A percentile compares a stretch with the other conserved stretches of the same genome.
phyloP scores from a whole-genome alignment of 2,888 invertebrate genomes.

The Microchrysa polita region DNA sequence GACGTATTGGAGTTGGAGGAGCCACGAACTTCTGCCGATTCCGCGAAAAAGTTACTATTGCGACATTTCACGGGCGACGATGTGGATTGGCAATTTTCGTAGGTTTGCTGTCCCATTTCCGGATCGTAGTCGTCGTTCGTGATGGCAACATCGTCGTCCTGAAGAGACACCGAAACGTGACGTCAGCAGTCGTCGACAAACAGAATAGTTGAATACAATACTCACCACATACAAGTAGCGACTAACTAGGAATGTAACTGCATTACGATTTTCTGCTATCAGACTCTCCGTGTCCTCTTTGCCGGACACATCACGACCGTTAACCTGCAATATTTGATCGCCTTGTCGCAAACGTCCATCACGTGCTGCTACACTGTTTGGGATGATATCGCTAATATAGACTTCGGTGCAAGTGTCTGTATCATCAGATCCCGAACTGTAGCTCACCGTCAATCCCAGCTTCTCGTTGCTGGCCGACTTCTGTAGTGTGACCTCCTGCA shows the following conservation, averaged over 20 bases:
- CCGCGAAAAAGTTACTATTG: neutral
- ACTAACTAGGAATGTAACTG: slow-evolving; percentile 68
- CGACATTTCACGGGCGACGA: neutral
- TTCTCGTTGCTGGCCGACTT: slow-evolving; percentile 70
- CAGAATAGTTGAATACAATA: neutral
- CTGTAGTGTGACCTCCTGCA: slow-evolving; percentile 72
- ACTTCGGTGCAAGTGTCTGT: slow-evolving; percentile 67
- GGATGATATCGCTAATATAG: slow-evolving; percentile 71
- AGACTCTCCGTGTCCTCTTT: slow-evolving; percentile 68
- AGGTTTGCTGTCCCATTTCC: slow-evolving; percentile 3
- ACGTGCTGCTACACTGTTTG: slow-evolving; percentile 67
- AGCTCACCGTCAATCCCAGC: slow-evolving; percentile 75
- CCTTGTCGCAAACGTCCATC: slow-evolving; percentile 68
- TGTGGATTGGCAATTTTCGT: slow-evolving; percentile 9
- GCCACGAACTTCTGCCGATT: neutral
- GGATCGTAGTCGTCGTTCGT: slow-evolving; percentile 26
- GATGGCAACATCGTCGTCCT: slow-evolving; percentile 26
- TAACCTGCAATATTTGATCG: slow-evolving; percentile 69
- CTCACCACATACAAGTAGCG: slow-evolving; percentile 66
- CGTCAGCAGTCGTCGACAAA: too few species aligned
- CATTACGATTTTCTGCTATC: slow-evolving; percentile 67
- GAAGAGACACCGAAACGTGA: neutral
- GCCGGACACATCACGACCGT: slow-evolving; percentile 68
- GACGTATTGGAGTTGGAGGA: slow-evolving; percentile 40
- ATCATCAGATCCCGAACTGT: slow-evolving; percentile 66